Conservation (phyloP, 2,797 vertebrate genomes). For the Enoplosus armatus region DNA sequence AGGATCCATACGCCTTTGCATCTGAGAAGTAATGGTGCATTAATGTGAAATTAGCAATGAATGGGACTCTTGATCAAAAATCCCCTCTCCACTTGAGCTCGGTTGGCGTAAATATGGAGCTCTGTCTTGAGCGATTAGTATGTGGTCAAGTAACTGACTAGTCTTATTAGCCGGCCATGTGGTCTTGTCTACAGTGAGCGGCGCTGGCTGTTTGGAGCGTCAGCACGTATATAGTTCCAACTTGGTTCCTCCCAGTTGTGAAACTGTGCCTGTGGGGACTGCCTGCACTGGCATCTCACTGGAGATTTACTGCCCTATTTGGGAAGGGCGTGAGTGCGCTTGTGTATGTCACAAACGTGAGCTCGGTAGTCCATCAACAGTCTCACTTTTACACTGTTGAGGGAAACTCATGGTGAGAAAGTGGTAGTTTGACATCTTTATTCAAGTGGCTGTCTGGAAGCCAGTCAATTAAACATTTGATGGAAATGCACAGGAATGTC, state of each 20-base stretch:
- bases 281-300: constrained; percentile 76
- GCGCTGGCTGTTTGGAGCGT: constrained; percentile 53
- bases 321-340: constrained; percentile 68
- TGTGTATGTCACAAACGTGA: constrained; percentile 71
- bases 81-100: constrained; percentile 10
- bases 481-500: neutral
- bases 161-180: constrained; percentile 42
- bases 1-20: constrained; percentile 39
- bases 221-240: constrained; percentile 53
- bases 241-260: constrained; percentile 74
- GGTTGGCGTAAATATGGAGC: constrained; percentile 20
- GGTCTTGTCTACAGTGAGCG: constrained; percentile 37
- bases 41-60: constrained; percentile 20
- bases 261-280: constrained; percentile 75
- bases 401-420: neutral
- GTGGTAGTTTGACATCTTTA: neutral
- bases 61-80: constrained; percentile 18
- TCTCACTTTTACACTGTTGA: constrained; percentile 13
- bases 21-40: constrained; percentile 37
- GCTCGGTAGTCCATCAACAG: constrained; percentile 46
- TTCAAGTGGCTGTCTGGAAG: neutral
- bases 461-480: neutral
- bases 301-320: constrained; percentile 85
- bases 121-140: constrained; percentile 42
- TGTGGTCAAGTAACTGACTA: constrained; percentile 43